Evolutionary conservation across 2,797 vertebrate genomes (phyloP).

Genomic region (Hephaestus fuliginosus): DNA sequence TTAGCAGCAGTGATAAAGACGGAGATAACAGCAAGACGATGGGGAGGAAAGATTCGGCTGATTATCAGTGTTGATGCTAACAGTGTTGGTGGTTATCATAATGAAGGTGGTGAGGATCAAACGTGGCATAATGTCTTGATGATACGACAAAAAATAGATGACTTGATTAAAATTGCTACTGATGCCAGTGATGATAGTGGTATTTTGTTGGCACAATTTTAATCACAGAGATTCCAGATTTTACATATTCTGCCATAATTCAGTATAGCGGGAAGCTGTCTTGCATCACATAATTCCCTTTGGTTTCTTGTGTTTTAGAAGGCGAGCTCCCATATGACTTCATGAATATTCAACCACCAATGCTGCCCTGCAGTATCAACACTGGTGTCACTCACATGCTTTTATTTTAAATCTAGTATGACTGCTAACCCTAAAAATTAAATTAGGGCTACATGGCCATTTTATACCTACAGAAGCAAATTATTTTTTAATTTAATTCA

Average conservation of each 20-base stretch:
- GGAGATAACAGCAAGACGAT: conserved; percentile 72
- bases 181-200: conserved; percentile 71
- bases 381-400: conserved; percentile 64
- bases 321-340: conserved; percentile 44
- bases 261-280: conserved; percentile 37
- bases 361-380: conserved; percentile 61
- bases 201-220: conserved; percentile 65
- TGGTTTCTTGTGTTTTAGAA: conserved; percentile 28
- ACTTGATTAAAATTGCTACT: conserved; percentile 80
- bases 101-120: conserved; percentile 77
- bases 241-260: conserved; percentile 50
- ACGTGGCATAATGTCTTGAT: conserved; percentile 70
- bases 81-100: conserved; percentile 79
- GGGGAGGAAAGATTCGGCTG: conserved; percentile 71
- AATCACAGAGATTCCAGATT: conserved; percentile 70
- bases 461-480: conserved; percentile 52
- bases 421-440: conserved; percentile 50
- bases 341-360: conserved; percentile 69
- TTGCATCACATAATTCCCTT: conserved; percentile 43
- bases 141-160: conserved; percentile 63
- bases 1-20: conserved; percentile 73
- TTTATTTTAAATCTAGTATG: conserved; percentile 65
- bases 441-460: conserved; percentile 53
- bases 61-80: conserved; percentile 76
- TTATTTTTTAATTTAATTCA: conserved; percentile 43